phyloP scores from a whole-genome alignment of 2,113 vertebrate species.

The Tupaia tana region DNA sequence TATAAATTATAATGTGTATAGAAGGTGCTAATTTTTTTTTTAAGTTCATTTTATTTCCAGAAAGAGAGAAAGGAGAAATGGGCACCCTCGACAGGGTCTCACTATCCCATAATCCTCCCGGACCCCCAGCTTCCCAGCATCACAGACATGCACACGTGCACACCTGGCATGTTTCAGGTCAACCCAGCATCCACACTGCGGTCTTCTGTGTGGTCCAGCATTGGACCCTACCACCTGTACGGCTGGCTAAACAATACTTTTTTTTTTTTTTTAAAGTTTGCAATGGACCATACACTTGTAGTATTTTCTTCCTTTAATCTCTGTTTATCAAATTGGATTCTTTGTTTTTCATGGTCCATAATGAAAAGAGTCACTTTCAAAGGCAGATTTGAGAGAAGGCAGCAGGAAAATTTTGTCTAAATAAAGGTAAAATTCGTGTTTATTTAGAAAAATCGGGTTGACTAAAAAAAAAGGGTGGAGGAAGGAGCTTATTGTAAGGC shows the following conservation, averaged over 20 bases:
- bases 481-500: slow-evolving; percentile 57
- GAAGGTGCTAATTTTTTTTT: no score
- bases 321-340: not conserved
- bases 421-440: slow-evolving; percentile 18
- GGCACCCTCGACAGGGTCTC: no score
- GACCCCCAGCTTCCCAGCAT: no score
- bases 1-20: not conserved
- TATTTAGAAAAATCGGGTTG: slow-evolving; percentile 32
- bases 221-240: no score
- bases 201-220: no score
- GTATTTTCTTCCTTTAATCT: not conserved
- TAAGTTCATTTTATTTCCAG: no score
- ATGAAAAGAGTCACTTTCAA: not conserved
- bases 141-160: no score
- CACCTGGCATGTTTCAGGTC: no score
- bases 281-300: not conserved
- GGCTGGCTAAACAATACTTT: no score
- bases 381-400: not conserved
- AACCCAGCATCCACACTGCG: no score
- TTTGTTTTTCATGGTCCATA: not conserved
- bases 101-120: no score
- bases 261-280: not conserved
- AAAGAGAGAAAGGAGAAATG: no score
- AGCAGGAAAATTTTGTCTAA: not conserved
- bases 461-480: not conserved